A percentile compares a stretch with the other conserved stretches of the same genome.
Conservation (phyloP, 2,888 invertebrate genomes). For the Cheilosia variabilis region DNA sequence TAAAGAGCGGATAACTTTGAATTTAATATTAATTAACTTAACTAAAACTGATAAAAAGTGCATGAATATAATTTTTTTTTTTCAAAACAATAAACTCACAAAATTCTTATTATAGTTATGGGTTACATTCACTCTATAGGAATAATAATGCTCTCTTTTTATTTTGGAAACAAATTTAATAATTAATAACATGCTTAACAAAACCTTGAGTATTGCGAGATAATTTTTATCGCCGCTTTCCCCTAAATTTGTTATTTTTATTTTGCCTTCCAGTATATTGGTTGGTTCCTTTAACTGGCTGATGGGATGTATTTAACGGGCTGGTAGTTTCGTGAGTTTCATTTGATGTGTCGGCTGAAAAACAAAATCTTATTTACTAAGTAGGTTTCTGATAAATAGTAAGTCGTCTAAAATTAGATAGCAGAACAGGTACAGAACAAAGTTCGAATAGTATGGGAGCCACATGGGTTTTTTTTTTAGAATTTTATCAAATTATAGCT, state of each 20-base stretch:
- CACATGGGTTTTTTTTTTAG: too few species aligned
- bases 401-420: background rate
- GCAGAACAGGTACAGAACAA: too few species aligned
- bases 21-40: too few species aligned
- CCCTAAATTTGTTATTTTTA: slow-evolving; percentile 64
- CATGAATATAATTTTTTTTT: too few species aligned
- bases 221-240: slow-evolving; percentile 54
- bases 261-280: slow-evolving; percentile 36
- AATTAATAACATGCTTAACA: slow-evolving; percentile 23
- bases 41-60: too few species aligned
- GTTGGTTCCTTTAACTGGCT: background rate
- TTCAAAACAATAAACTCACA: too few species aligned
- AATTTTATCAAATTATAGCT: too few species aligned
- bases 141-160: slow-evolving; percentile 15
- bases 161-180: slow-evolving; percentile 1
- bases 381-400: background rate
- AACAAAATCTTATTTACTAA: background rate
- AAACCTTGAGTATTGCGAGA: slow-evolving; percentile 8
- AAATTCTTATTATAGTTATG: too few species aligned
- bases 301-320: slow-evolving; percentile 10
- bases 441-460: too few species aligned
- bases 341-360: slow-evolving; percentile 30
- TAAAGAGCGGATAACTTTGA: too few species aligned
- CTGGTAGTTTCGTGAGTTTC: background rate
- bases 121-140: background rate